Evolutionary conservation across 1,140 invertebrate species (phyloP), one percentile per base, ranked within the genome.

Genomic region (Spodoptera litura): DNA sequence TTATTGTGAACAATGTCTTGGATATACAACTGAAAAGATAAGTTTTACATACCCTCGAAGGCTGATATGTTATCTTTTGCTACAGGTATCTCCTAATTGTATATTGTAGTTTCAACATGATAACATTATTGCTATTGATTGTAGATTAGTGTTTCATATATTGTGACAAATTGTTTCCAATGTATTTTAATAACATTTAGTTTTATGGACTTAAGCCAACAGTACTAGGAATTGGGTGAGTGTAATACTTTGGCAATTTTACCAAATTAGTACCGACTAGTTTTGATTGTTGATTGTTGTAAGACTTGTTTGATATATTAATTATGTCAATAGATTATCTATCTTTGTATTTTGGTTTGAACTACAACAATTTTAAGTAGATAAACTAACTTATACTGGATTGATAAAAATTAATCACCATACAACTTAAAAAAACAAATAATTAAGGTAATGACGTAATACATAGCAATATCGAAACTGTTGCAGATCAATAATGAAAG

Each of bases 1-100:
- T 94, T 94, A 93, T 94, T 94, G 72, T 85, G 52, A 87, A 91
- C 84, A 90, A 83, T 82, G 80, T 85, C 73, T 85, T 79, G 52
- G 51, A 76, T 88, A 90, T 85, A 91, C 83, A 91, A 88, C 89
- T 91, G 90, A 86, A 88, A 83, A 86, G 83, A 82, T 64, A 83
- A 81, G 61, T 64, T 78, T 87, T 82, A 88, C 84, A 89, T 87
- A 88, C 88, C 87, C 87, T 75, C 84, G 68, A 81, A 79, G 81
- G 79, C 77, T 83, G 12, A 71, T 62, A 61, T 81, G 77, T 81
- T 78, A 75, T 71, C 59, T 58, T 59, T 44, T 66, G 6, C 71
- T 83, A 89, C 90, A 93, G 90, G 89, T 87, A 94, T 90, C 90
- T 89, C 90, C 89, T 70, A 79, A 68, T 62, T 62, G 13, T 44